Evolutionary conservation across 2,113 vertebrate genomes (phyloP).

Genomic region (Oxyruncus cristatus): DNA sequence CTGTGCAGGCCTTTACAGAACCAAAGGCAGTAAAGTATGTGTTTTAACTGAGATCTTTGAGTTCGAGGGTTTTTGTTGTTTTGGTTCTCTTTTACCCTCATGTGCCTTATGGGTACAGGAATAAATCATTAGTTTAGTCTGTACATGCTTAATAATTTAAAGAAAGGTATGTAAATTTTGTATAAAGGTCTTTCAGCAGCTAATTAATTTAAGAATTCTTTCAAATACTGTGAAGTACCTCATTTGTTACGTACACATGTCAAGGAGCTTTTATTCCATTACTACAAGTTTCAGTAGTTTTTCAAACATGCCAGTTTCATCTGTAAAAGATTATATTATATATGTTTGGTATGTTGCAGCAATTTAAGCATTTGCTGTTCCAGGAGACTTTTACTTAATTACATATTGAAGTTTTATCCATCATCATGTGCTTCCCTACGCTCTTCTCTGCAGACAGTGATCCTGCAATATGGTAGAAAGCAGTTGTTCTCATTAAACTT

Average conservation of each 20-base stretch:
- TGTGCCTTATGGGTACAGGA: background rate
- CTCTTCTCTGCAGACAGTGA: background rate
- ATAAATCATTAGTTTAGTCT: background rate
- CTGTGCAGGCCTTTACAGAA: background rate
- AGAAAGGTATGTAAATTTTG: background rate
- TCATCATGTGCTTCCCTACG: background rate
- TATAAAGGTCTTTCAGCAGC: background rate
- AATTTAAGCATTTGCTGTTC: background rate
- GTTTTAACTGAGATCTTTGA: background rate
- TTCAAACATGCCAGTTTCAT: background rate
- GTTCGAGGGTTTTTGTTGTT: background rate
- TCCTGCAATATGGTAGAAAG: background rate
- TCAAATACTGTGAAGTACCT: background rate
- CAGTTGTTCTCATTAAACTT: background rate
- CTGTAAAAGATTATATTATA: background rate
- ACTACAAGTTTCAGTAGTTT: background rate
- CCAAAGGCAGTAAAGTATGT: background rate
- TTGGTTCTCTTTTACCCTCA: background rate
- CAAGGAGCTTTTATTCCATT: background rate
- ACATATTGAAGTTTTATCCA: background rate
- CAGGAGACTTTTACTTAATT: background rate
- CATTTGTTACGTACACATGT: background rate
- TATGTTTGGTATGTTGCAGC: background rate
- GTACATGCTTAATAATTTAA: background rate
- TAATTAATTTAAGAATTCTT: background rate